phyloP scores from a whole-genome alignment of 1,140 invertebrate genomes.

The Apis florea region DNA sequence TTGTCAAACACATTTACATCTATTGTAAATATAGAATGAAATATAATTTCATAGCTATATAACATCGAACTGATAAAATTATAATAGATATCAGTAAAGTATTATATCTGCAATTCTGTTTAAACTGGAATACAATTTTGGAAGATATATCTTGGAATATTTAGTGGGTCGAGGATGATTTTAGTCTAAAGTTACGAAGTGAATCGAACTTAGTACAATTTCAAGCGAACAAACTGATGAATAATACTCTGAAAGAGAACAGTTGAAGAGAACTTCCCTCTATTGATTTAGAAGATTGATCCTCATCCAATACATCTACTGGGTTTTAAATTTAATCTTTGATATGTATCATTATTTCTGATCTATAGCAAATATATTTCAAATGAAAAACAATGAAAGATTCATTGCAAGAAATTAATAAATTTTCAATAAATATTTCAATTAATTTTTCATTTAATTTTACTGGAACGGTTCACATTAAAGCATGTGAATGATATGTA shows the following conservation, averaged over 20 bases:
- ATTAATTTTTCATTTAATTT: not conserved
- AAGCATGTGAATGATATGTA: not conserved
- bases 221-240: not conserved
- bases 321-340: not conserved
- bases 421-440: no score
- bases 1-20: not conserved
- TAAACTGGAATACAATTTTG: not conserved
- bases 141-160: not conserved
- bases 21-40: not conserved
- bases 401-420: no score
- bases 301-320: not conserved
- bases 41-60: not conserved
- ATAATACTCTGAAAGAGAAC: not conserved
- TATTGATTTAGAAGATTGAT: not conserved
- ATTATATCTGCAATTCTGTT: not conserved
- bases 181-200: not conserved
- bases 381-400: no score
- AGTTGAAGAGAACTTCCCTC: not conserved
- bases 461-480: not conserved
- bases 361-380: no score
- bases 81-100: not conserved
- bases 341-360: no score
- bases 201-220: not conserved
- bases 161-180: slow-evolving; percentile 6
- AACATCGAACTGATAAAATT: not conserved